Evolutionary conservation across 2,113 vertebrate genomes (phyloP), one percentile per base, ranked within the genome.

Genomic region (Phocoena phocoena): DNA sequence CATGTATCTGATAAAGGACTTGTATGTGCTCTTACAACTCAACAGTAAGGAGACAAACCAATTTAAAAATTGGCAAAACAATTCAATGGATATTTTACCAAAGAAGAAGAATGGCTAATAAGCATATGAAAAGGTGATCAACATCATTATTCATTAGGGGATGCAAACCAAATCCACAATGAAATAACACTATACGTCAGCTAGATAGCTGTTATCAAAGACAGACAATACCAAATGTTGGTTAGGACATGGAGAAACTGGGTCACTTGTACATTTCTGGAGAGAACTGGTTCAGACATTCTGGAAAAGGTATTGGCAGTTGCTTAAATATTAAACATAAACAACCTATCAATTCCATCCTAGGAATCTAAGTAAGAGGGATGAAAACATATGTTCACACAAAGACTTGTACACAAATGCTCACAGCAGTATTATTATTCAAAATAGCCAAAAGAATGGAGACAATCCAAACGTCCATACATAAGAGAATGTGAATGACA

Each of bases 241-340:
- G 18, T 41, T 6, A 96, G 26, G 17, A 90, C 53, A 21, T 26
- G 28, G 10, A 77, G 7, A 58, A 65, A 36, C 5, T 60, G 21
- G 2, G 58, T n/a, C 79, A 60, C 23, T 25, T 60, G 26, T 5
- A 77, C 5, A 5, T 73, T 86, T 93, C 81, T 95, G 63, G 18
- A 36, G 21, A 41, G 41, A 93, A 94, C 1, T 88, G 15, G 17
- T 76, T 71, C 14, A 70, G 18, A 36, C 60, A 71, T 60, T 71
- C 41, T 41, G 58, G 50, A 67, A 53, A 90, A 86, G 2, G 68
- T 28, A 88, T 26, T 41, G 4, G 12, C 50, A 88, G 13, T 84
- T 73, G 60, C 50, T n/a, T 90, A 63, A 53, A 77, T 71, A 73
- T 77, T 77, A 93, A 79, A 82, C 38, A 87, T 31, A 96, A 67